Evolutionary conservation across 2,113 vertebrate genomes (phyloP).

Genomic region (Choloepus hoffmanni): DNA sequence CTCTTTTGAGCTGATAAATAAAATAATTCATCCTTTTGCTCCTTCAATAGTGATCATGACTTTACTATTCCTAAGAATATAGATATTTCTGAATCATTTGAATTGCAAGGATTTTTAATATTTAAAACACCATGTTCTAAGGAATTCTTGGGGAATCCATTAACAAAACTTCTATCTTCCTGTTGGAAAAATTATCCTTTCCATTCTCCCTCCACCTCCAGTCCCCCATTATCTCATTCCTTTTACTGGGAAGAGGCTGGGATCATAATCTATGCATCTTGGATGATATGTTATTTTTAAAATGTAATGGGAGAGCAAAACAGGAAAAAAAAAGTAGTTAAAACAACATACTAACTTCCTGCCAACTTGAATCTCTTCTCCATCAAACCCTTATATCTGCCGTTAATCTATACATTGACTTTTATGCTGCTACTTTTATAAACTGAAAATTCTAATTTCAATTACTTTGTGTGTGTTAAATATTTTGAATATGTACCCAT

Average conservation of each 20-base stretch:
- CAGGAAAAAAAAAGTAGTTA: too few species aligned
- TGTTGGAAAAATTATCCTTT: too few species aligned
- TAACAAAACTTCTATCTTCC: too few species aligned
- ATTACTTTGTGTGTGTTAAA: not conserved
- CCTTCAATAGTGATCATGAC: slow-evolving; percentile 15
- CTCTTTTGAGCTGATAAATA: not conserved
- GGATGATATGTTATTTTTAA: too few species aligned
- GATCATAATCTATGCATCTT: too few species aligned
- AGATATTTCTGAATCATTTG: slow-evolving; percentile 68
- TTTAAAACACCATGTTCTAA: too few species aligned
- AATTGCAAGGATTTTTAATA: slow-evolving; percentile 69
- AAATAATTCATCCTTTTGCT: slow-evolving; percentile 31
- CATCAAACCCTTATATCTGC: not conserved
- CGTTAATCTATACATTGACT: not conserved
- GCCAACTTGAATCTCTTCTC: not conserved
- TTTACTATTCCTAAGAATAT: slow-evolving; percentile 82
- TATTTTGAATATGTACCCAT: slow-evolving; percentile 71
- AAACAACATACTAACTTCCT: slow-evolving; percentile 2
- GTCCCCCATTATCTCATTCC: too few species aligned
- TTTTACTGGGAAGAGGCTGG: too few species aligned
- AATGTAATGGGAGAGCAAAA: too few species aligned
- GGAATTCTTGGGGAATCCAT: too few species aligned
- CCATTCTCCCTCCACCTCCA: too few species aligned
- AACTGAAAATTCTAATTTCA: not conserved
- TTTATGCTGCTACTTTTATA: not conserved